A percentile compares a stretch with the other conserved stretches of the same genome.
Conservation (phyloP, 2,797 vertebrate genomes). For the Manis pentadactyla region DNA sequence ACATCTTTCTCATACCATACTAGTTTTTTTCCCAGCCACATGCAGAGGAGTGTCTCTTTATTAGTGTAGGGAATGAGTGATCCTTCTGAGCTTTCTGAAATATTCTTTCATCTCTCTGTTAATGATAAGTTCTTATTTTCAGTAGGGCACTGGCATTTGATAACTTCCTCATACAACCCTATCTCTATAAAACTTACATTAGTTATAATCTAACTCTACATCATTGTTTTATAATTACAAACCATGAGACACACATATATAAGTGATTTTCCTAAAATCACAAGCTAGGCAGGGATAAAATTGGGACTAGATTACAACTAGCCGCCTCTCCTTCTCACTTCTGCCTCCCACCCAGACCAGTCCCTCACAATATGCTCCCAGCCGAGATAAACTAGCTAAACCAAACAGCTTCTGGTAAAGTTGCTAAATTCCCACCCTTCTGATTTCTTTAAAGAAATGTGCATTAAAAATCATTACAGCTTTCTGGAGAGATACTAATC, state of each 20-base stretch:
- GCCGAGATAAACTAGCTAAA: neutral
- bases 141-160: neutral
- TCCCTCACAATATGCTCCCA: neutral
- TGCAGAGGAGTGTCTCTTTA: neutral
- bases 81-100: neutral
- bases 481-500: constrained; percentile 35
- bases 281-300: neutral
- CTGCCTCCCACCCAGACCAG: neutral
- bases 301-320: neutral
- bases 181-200: neutral
- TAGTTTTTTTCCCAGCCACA: neutral
- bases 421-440: neutral
- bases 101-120: neutral
- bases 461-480: neutral
- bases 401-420: neutral
- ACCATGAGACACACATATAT: neutral
- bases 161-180: neutral
- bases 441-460: neutral
- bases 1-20: neutral
- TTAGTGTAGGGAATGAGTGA: neutral
- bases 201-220: neutral
- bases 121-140: neutral
- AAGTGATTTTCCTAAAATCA: neutral
- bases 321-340: neutral
- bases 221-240: constrained; percentile 7